Base-by-base conservation (phyloP, 2,888 invertebrate species). In the Lysandra coridon region DNA sequence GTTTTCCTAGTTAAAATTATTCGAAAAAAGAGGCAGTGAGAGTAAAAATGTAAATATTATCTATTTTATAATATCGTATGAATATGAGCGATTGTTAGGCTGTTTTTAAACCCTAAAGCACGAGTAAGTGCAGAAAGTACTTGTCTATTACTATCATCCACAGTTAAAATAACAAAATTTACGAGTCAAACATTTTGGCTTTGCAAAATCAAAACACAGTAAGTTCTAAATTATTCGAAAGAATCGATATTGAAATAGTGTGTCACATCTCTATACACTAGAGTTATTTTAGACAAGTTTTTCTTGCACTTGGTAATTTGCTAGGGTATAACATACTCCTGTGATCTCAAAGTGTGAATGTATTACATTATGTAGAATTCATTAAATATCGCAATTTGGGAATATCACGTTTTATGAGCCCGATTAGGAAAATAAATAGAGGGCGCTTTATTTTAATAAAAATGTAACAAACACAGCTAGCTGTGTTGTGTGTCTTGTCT, bases 311-410 rank as follows among this genome's bases (percentile, higher is more conserved):
- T 86, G 88, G 89, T 91, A 89, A 90, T 90, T 90, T 85, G 91
- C 92, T 91, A 92, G 93, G 89, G 90, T 91, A 87, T 87, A 79
- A 85, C 84, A 85, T 92, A 91, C 93, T 90, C 94, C 90, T 94
- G 95, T 94, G 95, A 95, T 95, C 95, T 95, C 95, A 95, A 86
- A 91, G 90, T 90, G 90, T 92, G 92, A 90, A 90, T 92, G 92
- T 91, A 89, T 83, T 81, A 85, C 80, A 79, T 81, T 82, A 83
- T 83, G 83, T 86, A 83, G 83, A 83, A 83, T 83, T 83, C 84
- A 83, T 80, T 82, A 82, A 82, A 81, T 82, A 81, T 82, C 79
- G 82, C 86, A 84, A 85, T 85, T 84, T 84, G 84, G 84, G 84
- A 83, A 80, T 78, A 80, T 69, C 73, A 53, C 17, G 49, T 75